A percentile compares a stretch with the other conserved stretches of the same genome.
Evolutionary conservation across 2,888 invertebrate species (phyloP).

Genomic region (Deroplatys truncata): DNA sequence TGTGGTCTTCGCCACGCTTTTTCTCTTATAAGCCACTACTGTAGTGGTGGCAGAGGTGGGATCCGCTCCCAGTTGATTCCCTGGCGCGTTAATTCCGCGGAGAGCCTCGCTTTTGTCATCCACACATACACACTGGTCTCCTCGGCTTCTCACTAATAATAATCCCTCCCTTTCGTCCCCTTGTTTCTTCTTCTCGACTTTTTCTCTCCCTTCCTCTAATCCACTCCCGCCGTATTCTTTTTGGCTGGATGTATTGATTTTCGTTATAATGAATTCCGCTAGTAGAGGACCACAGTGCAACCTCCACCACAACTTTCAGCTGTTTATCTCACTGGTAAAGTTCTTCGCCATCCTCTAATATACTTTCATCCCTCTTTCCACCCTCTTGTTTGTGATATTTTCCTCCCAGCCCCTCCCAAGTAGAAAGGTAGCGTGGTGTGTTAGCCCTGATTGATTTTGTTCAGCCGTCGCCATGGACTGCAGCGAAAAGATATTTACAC

Average conservation of each 20-base stretch:
- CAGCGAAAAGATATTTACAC: neutral
- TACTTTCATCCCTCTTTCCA: neutral
- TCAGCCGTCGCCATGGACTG: neutral
- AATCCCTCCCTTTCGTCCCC: constrained; percentile 17
- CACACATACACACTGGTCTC: neutral
- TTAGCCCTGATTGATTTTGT: neutral
- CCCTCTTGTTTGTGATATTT: neutral
- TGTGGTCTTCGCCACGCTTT: neutral
- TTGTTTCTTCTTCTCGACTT: constrained; percentile 3
- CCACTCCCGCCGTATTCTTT: constrained; percentile 24
- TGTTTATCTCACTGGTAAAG: constrained; percentile 14
- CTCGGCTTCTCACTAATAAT: constrained; percentile 22
- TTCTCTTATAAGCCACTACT: neutral
- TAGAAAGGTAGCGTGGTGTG: neutral
- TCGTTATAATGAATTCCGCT: constrained; percentile 29
- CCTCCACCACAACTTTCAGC: constrained; percentile 2
- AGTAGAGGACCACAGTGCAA: constrained; percentile 17
- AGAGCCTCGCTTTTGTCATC: constrained; percentile 25
- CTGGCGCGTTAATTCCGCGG: constrained; percentile 23
- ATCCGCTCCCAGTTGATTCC: neutral
- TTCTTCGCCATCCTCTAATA: neutral
- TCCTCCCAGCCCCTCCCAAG: neutral
- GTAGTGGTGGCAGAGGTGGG: neutral
- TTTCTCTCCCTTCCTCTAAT: constrained; percentile 11
- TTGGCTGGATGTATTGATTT: constrained; percentile 28